Conservation (phyloP, 2,113 vertebrate genomes). For the Otolemur garnettii region DNA sequence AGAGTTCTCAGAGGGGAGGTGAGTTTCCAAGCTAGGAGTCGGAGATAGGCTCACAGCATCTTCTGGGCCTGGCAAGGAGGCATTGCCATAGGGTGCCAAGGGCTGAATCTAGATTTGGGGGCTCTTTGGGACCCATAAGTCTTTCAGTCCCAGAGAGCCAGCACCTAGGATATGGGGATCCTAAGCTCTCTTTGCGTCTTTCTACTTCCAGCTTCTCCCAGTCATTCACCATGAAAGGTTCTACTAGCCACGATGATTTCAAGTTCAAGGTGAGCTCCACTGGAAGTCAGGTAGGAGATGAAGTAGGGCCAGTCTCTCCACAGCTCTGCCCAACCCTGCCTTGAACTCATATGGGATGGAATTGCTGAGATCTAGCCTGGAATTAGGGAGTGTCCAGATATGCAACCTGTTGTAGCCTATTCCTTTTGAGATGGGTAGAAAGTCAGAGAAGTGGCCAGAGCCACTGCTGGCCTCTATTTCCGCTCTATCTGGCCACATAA, state of each 20-base stretch:
- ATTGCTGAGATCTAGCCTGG: not conserved
- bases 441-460: not conserved
- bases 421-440: not conserved
- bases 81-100: not conserved
- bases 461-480: not conserved
- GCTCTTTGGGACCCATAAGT: not conserved
- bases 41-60: not conserved
- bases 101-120: not conserved
- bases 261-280: conserved; percentile 92
- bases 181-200: not conserved
- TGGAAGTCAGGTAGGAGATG: not conserved
- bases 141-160: not conserved
- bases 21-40: conserved; percentile 51
- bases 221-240: conserved; percentile 94
- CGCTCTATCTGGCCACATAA: not conserved
- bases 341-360: not conserved
- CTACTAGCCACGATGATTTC: conserved; percentile 98
- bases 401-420: not conserved
- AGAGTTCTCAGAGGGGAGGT: conserved; percentile 97
- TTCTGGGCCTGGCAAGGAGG: not conserved
- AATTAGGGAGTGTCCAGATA: not conserved
- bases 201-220: conserved; percentile 89
- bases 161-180: accelerated
- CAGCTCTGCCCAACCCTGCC: not conserved
- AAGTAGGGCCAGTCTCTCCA: not conserved